Conservation (phyloP, 1,140 invertebrate species). For the Pseudomyrmex flavicornis region DNA sequence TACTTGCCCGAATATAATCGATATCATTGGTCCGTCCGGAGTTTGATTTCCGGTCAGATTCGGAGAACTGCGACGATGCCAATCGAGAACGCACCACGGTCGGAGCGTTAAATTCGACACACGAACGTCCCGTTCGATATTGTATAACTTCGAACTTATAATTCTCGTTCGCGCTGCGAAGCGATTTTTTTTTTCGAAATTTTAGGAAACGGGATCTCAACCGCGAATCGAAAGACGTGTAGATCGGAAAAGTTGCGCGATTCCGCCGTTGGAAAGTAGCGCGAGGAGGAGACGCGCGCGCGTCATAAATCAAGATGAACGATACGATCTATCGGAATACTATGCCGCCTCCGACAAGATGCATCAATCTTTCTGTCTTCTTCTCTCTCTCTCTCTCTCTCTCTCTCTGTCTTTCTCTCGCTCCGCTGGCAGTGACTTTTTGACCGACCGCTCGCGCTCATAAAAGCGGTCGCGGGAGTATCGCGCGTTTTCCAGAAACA, state of each 20-base stretch:
- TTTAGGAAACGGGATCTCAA: conserved; percentile 31
- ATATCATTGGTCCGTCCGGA: conserved; percentile 32
- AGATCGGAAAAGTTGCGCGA: not conserved
- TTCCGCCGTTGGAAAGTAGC: conserved; percentile 30
- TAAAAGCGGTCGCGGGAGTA: conserved; percentile 44
- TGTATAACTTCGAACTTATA: no score
- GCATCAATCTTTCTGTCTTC: conserved; percentile 66
- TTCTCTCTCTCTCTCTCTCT: not conserved
- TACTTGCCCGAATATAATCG: conserved; percentile 39
- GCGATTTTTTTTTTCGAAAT: not conserved
- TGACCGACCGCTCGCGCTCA: conserved; percentile 38
- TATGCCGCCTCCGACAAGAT: conserved; percentile 52
- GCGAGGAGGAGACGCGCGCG: conserved; percentile 25
- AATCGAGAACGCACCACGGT: not conserved
- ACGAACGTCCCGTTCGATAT: no score
- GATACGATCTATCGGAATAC: conserved; percentile 63
- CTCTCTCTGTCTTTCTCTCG: not conserved
- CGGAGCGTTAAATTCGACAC: no score
- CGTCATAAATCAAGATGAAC: conserved; percentile 69
- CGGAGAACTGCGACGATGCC: not conserved
- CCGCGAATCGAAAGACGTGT: conserved; percentile 9
- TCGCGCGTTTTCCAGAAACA: conserved; percentile 17
- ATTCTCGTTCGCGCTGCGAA: not conserved
- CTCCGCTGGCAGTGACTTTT: conserved; percentile 69
- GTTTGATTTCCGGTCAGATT: conserved; percentile 26